Base-by-base conservation (phyloP, 2,888 invertebrate genomes). In the Erebia palarica region DNA sequence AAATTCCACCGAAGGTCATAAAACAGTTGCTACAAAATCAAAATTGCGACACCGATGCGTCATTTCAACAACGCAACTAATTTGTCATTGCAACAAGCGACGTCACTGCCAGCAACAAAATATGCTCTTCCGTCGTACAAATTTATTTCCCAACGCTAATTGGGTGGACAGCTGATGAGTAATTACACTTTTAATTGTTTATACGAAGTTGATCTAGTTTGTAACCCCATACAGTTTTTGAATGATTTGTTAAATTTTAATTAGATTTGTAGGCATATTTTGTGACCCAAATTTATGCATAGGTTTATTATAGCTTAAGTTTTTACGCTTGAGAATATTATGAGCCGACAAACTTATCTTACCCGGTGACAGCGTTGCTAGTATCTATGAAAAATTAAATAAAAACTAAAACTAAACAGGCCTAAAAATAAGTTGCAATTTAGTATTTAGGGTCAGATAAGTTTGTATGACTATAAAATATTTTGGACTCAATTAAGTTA, bases 151-250 rank as follows among this genome's bases (percentile, higher is more conserved):
- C 78, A 70, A 78, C 79, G 77, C 83, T 88, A 87, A 88, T 88
- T 88, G 84, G 82, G 75, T 78, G 72, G 79, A 80, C 84, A 78
- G 36, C 36, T 36, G 82, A 85, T 86, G 83, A 87, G 84, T 87
- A 70, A 70, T 70, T 82, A 84, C 79, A 79, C 79, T 84, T 84
- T 84, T 85, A 86, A 88, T 86, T 88, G 86, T 85, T 84, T 80
- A 78, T 78, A 75, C 78, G 60, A 70, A 68, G 81, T 76, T 81
- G 83, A 86, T 84, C 78, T 78, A 77, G 74, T 75, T 72, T 59
- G 69, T 66, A 76, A 80, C 75, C 77, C 76, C 71, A 71, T 73
- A 65, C 73, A 72, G 78, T 77, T 76, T 66, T 77, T 73, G 74
- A 10, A 36, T 65, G 16, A 36, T 36, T 36, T 36, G 36, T 36